Evolutionary conservation across 2,888 invertebrate species (phyloP).

Genomic region (Oegoconia quadripuncta): DNA sequence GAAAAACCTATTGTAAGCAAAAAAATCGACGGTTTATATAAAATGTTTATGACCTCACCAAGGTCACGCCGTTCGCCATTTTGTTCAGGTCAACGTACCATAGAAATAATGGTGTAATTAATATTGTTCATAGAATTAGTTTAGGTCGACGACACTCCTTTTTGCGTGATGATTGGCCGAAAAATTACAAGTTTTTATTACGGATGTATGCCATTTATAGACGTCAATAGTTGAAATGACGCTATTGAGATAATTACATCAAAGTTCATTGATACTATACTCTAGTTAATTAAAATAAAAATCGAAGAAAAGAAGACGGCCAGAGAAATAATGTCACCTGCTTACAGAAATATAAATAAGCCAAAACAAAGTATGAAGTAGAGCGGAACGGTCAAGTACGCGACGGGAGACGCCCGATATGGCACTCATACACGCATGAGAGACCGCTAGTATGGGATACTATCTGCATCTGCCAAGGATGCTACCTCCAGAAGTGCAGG

Average conservation of each 20-base stretch:
- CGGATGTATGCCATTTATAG: neutral
- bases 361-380: neutral
- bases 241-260: too few relatives aligned
- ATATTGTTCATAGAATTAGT: conserved; percentile 22
- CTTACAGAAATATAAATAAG: neutral
- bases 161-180: conserved; percentile 1
- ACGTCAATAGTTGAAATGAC: too few relatives aligned
- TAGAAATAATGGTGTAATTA: conserved; percentile 50
- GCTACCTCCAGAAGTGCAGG: too few relatives aligned
- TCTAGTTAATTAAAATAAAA: too few relatives aligned
- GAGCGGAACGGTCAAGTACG: too few relatives aligned
- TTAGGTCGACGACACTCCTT: neutral
- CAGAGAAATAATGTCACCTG: neutral
- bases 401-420: too few relatives aligned
- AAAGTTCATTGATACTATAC: too few relatives aligned
- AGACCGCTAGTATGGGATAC: too few relatives aligned
- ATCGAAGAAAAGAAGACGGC: too few relatives aligned
- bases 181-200: neutral
- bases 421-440: too few relatives aligned
- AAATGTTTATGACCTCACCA: conserved; percentile 42
- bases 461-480: too few relatives aligned
- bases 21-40: conserved; percentile 13
- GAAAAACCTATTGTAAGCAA: conserved; percentile 17
- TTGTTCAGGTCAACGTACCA: conserved; percentile 34
- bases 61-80: conserved; percentile 38